Base-by-base conservation (phyloP, 2,797 vertebrate species). In the Hippoglossus hippoglossus region DNA sequence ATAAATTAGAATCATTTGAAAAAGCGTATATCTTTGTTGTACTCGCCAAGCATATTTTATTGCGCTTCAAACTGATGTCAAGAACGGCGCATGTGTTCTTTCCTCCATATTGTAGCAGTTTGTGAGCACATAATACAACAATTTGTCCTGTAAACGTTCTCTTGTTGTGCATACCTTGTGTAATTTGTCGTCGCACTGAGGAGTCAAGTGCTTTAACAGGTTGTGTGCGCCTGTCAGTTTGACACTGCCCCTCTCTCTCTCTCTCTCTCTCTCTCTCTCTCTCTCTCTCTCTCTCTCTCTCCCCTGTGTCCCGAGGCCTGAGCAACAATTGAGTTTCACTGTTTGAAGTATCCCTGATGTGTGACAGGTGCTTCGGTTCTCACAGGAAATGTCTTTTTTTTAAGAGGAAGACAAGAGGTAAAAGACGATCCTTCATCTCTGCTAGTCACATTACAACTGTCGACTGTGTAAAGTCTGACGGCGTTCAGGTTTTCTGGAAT, bases 171-270 rank as follows among this genome's bases (percentile, higher is more conserved):
- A 46, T 54, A 41, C 71, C 24, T 82, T 63, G 19, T 59, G 67
- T 77, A 67, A 63, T 86, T 85, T 81, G 54, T 83, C 67, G 79
- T 71, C 9, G 2, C 6, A 52, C 26, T 0, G 28, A 36, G 7
- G 47, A 82, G 59, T 79, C 65, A 87, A 89, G 80, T 75, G 69
- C 68, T 87, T 87, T 82, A 64, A 62, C 86, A 87, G 82, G 64
- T 71, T 77, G 65, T 31, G 46, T 16, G 51, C 19, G 57, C 21
- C 55, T 81, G 53, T 79, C 71, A 62, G 55, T 71, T 73, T 86
- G 66, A 70, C 19, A 21, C 7, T 36, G 51, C 22, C 22, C 22
- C 24, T 10, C 55, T 80, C 64, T 63, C 49, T 78, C 59, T 79
- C 62, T 64, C 44, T 75, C 71, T 71, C 44, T 46, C 41, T n/a